phyloP scores from a whole-genome alignment of 2,888 invertebrate genomes.

The Nebria brevicollis region DNA sequence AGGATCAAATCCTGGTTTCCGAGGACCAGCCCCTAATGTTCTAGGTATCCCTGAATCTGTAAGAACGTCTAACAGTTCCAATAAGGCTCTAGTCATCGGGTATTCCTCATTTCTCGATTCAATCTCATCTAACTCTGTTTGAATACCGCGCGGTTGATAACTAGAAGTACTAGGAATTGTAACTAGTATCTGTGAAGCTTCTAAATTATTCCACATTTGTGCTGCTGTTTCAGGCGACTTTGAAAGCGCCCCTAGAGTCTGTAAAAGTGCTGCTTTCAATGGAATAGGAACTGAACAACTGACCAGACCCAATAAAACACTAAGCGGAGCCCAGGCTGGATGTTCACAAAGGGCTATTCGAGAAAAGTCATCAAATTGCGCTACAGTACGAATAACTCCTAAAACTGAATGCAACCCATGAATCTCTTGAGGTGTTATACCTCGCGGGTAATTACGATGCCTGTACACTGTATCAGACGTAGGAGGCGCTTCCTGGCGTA shows the following conservation, averaged over 20 bases:
- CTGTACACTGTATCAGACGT: slow-evolving; percentile 74
- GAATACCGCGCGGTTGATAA: slow-evolving; percentile 74
- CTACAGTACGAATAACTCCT: slow-evolving; percentile 79
- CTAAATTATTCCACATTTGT: slow-evolving; percentile 86
- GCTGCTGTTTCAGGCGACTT: slow-evolving; percentile 79
- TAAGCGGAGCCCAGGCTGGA: slow-evolving; percentile 86
- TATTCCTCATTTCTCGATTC: slow-evolving; percentile 92
- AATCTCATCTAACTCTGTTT: slow-evolving; percentile 90
- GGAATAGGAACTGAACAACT: slow-evolving; percentile 87
- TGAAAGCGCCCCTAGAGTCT: slow-evolving; percentile 82
- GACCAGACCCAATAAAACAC: slow-evolving; percentile 82
- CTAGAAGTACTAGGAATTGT: slow-evolving; percentile 72
- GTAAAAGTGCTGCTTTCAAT: slow-evolving; percentile 86
- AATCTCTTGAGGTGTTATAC: slow-evolving; percentile 82
- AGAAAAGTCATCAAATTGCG: slow-evolving; percentile 82
- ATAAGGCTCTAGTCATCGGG: slow-evolving; percentile 84
- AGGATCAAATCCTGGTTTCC: slow-evolving; percentile 88
- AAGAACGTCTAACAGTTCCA: slow-evolving; percentile 78
- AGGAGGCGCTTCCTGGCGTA: slow-evolving; percentile 76
- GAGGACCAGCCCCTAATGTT: slow-evolving; percentile 81
- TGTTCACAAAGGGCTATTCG: slow-evolving; percentile 87
- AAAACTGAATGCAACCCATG: slow-evolving; percentile 87
- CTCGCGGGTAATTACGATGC: slow-evolving; percentile 65
- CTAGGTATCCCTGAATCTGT: slow-evolving; percentile 78
- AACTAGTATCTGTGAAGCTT: slow-evolving; percentile 81